Base-by-base conservation (phyloP, 2,113 vertebrate genomes). In the Aplodontia rufa region DNA sequence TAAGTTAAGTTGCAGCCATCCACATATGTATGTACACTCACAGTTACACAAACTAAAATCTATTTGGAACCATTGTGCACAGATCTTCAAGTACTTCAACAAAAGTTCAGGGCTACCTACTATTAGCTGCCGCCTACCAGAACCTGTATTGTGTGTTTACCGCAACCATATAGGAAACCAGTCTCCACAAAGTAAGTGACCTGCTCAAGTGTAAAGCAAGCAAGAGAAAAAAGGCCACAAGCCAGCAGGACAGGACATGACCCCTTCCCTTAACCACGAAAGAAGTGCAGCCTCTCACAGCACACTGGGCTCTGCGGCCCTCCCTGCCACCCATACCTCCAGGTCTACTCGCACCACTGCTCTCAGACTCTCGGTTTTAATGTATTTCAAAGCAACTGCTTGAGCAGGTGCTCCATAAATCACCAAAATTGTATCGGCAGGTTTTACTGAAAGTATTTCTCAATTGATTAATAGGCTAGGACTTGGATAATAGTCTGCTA, bases 361-460 rank as follows among this genome's bases (percentile, higher is more conserved):
- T 51, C 69, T 71, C 7, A 8, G 1, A 66, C 9, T 7, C 60
- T 72, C 66, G 35, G 19, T 66, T 68, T 37, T 17, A 60, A 72
- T 87, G 24, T 51, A 78, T 78, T 87, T 83, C 83, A 76, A 94
- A 94, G 58, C 72, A 85, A 83, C 4, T 58, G 40, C 35, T 69
- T 32, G 32, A 87, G 60, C 51, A 72, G 45, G 58, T 71, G 49
- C 37, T 80, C 69, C 47, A 80, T 45, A 80, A 87, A 80, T 16
- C 53, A 28, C 60, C 79, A 40, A 35, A 78, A 83, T 37, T 49
- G 30, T 35, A 94, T 37, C 42, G 81, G 55, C 4, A 66, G 40
- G 17, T 75, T 90, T 71, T 80, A 69, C n/a, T n/a, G 13, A 76
- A 80, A 64, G 26, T 85, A 62, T 87, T 92, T 97, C 88, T 91